These are phyloP conservation scores for Taphrorychus bicolor DNA, from an alignment of 2,888 invertebrate genomes.

Conservation along the genomic window DNA sequence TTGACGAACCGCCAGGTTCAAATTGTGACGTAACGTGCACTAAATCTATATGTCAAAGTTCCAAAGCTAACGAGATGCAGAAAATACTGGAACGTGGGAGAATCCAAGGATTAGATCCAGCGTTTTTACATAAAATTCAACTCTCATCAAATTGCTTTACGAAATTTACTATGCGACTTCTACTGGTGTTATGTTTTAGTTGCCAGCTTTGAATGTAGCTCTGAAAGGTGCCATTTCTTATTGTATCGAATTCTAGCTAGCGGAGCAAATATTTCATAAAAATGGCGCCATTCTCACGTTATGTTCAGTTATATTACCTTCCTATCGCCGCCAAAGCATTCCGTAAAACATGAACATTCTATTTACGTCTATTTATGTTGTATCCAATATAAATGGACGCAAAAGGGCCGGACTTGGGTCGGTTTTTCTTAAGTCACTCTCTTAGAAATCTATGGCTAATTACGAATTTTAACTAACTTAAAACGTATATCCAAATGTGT, in stretches of 20 bases:
- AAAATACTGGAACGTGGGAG: too few species aligned
- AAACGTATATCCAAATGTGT: too few species aligned
- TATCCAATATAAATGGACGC: slow-evolving; percentile 18
- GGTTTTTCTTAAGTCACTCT: too few species aligned
- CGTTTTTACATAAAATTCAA: background rate
- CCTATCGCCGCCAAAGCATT: slow-evolving; percentile 35
- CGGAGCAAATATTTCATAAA: slow-evolving; percentile 34
- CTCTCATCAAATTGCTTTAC: too few species aligned
- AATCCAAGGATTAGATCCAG: slow-evolving; percentile 9
- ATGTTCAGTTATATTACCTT: slow-evolving; percentile 38
- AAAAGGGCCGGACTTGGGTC: slow-evolving; percentile 1
- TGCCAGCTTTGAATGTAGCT: background rate
- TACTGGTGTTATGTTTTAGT: background rate
- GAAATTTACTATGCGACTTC: too few species aligned
- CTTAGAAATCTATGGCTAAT: too few species aligned
- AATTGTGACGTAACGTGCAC: too few species aligned
- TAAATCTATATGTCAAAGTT: too few species aligned
- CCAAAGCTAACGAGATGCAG: too few species aligned
- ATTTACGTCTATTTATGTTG: slow-evolving; percentile 32
- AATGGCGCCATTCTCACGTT: slow-evolving; percentile 37
- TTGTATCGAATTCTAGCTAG: slow-evolving; percentile 24
- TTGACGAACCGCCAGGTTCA: too few species aligned
- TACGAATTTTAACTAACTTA: too few species aligned
- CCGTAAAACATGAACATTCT: slow-evolving; percentile 31
- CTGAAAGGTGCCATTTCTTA: slow-evolving; percentile 4